Evolutionary conservation across 2,113 vertebrate genomes (phyloP), one percentile per base, ranked within the genome.

Genomic region (Onychorhynchus coronatus): DNA sequence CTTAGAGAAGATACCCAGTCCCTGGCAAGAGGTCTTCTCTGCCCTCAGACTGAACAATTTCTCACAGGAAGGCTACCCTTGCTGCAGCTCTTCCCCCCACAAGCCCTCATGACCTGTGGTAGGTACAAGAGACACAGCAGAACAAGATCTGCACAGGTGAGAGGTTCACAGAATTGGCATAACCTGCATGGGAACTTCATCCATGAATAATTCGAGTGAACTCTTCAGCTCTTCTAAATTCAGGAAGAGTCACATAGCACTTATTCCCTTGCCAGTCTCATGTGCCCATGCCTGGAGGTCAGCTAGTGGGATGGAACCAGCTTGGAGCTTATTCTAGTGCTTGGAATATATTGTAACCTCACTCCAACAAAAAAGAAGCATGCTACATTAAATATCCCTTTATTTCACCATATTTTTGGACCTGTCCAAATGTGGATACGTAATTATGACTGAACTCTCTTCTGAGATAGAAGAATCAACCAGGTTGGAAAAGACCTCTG

Each of bases 31-130:
- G 7, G 19, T 90, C 37, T 83, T 47, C 37, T 61, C 59, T 83
- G 72, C 8, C 24, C 22, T 49, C 27, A 84, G 25, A 50, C 11
- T 7, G 8, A 85, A 35, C 10, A 74, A 35, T 47, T 50, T 70
- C 44, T 66, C 2, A 1, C 17, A 31, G 61, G 27, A 70, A 39
- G 8, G 11, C 21, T 49, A 39, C 6, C 17, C 33, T 78, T 22
- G 1, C 17, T 49, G 17, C n/a, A 66, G 52, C 12, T 63, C 16
- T 28, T 53, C 11, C 6, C 27, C n/a, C 12, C 21, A 2, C 31
- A 67, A 2, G 6, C 24, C 2, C 1, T 79, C 28, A 13, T 47
- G 35, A 39, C 20, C 70, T 77, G 14, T 1, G 3, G 44, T 1
- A 71, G 42, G 30, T 33, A 39, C 3, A 3, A 77, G 20, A 33